phyloP scores from a whole-genome alignment of 2,888 invertebrate genomes.

The Drosophila leonis region DNA sequence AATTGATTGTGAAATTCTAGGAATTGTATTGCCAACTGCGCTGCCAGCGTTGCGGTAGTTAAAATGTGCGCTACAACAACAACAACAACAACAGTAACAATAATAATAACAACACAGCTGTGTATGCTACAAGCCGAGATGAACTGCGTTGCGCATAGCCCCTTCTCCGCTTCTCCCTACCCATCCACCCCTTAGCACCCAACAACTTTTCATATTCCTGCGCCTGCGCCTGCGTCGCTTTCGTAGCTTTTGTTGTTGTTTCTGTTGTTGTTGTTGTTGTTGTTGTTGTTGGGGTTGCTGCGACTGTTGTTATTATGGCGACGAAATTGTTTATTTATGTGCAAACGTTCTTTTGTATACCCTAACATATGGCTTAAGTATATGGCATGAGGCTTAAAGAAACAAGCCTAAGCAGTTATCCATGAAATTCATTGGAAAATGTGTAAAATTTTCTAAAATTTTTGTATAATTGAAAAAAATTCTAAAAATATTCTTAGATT shows the following conservation, averaged over 20 bases:
- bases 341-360: constrained; percentile 9
- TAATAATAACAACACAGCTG: constrained; percentile 41
- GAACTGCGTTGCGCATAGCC: constrained; percentile 37
- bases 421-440: neutral
- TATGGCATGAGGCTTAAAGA: neutral
- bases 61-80: constrained; percentile 53
- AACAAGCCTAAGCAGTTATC: no score
- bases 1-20: constrained; percentile 75
- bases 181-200: neutral
- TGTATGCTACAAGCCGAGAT: constrained; percentile 23
- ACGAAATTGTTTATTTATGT: constrained; percentile 45
- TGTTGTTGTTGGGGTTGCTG: constrained; percentile 18
- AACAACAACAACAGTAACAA: constrained; percentile 16
- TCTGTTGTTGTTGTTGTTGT: constrained; percentile 8
- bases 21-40: constrained; percentile 40
- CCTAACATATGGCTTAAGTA: neutral
- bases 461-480: no score
- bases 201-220: constrained; percentile 1
- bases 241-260: constrained; percentile 17
- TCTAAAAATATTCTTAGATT: no score
- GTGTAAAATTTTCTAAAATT: neutral
- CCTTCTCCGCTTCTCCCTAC: neutral
- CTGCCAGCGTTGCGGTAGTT: constrained; percentile 42
- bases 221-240: constrained; percentile 10
- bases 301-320: constrained; percentile 19